Evolutionary conservation across 1,140 invertebrate species (phyloP).

Genomic region (Cataglyphis hispanica): DNA sequence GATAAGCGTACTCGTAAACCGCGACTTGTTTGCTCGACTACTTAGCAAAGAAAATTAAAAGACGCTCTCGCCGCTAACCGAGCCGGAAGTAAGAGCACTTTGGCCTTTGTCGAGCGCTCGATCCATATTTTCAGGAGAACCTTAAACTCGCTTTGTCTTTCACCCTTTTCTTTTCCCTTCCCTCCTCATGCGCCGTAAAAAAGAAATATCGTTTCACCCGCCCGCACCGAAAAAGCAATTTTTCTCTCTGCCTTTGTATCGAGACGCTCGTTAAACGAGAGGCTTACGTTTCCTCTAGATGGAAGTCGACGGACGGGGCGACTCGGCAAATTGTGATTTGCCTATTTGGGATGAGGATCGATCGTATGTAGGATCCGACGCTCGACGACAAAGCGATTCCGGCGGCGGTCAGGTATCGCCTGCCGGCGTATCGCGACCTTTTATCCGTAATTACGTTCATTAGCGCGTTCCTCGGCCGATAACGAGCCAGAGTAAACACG

Average conservation of each 20-base stretch:
- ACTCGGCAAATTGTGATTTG: conserved; percentile 53
- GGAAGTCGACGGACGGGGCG: background rate
- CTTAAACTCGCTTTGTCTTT: conserved; percentile 47
- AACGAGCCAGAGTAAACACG: conserved; percentile 68
- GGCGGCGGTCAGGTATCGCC: conserved; percentile 17
- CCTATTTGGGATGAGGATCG: conserved; percentile 37
- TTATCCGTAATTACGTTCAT: conserved; percentile 75
- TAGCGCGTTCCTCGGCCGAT: conserved; percentile 67
- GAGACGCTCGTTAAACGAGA: conserved; percentile 50
- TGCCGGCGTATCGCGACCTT: conserved; percentile 66
- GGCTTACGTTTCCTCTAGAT: conserved; percentile 36
- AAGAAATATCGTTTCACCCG: conserved; percentile 44
- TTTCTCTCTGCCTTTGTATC: conserved; percentile 4
- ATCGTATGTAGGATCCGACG: conserved; percentile 14
- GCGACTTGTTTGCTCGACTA: conserved; percentile 69
- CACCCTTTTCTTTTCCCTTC: background rate
- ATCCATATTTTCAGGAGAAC: conserved; percentile 56
- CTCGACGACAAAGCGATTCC: conserved; percentile 36
- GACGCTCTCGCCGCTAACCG: conserved; percentile 31
- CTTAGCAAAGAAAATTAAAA: conserved; percentile 72
- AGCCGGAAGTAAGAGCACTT: conserved; percentile 70
- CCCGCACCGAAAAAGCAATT: conserved; percentile 49
- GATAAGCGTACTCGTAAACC: conserved; percentile 69
- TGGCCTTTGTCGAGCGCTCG: conserved; percentile 55
- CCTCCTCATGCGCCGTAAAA: background rate